phyloP scores from a whole-genome alignment of 2,888 invertebrate species.

The Calliphora vomitoria region DNA sequence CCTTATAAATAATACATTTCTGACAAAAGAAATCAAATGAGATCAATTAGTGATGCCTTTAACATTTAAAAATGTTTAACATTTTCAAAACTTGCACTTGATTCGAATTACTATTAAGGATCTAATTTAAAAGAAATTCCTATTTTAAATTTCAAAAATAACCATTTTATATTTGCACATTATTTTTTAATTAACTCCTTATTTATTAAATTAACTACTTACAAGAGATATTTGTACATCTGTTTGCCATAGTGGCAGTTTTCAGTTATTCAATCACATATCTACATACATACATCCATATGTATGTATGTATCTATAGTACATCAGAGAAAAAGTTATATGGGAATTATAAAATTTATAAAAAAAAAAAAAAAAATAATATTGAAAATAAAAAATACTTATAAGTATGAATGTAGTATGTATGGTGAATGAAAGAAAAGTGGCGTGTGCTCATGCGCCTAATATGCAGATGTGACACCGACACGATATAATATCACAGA shows the following conservation, averaged over 20 bases:
- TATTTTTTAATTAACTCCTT: conserved; percentile 55
- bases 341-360: conserved; percentile 20
- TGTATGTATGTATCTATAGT: not conserved
- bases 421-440: conserved; percentile 47
- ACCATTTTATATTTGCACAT: conserved; percentile 7
- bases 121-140: conserved; percentile 26
- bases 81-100: not conserved
- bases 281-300: conserved; percentile 12
- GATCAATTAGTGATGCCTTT: not conserved
- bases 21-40: no score
- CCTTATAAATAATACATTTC: no score
- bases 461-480: conserved; percentile 70
- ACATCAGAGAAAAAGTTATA: conserved; percentile 26
- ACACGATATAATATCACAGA: conserved; percentile 52
- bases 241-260: conserved; percentile 29
- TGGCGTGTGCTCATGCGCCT: conserved; percentile 70
- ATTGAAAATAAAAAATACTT: not conserved
- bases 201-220: conserved; percentile 16
- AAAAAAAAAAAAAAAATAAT: conserved; percentile 17
- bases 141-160: not conserved
- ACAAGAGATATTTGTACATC: conserved; percentile 11
- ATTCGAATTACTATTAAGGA: conserved; percentile 13
- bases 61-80: no score
- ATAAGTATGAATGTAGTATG: not conserved
- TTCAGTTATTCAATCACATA: conserved; percentile 24